Evolutionary conservation across 2,797 vertebrate species (phyloP).

Genomic region (Cirrhinus mrigala): DNA sequence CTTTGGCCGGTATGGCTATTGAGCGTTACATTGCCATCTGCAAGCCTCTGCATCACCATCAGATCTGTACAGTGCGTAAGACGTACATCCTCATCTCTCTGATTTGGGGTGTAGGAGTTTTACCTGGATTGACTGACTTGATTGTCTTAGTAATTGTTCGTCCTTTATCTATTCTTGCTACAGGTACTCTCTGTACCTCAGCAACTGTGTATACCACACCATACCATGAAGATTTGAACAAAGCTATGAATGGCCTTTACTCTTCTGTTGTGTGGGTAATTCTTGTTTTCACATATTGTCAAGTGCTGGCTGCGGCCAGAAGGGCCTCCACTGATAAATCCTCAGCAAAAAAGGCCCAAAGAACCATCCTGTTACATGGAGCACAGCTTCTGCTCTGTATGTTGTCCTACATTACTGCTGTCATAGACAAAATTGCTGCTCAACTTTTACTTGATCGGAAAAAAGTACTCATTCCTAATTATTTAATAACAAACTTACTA

Average conservation of each 20-base stretch:
- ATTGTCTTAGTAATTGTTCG: slow-evolving; percentile 59
- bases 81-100: slow-evolving; percentile 70
- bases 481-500: slow-evolving; percentile 64
- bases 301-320: slow-evolving; percentile 62
- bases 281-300: slow-evolving; percentile 73
- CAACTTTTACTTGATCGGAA: slow-evolving; percentile 50
- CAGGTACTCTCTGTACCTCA: slow-evolving; percentile 54
- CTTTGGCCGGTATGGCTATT: slow-evolving; percentile 67
- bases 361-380: slow-evolving; percentile 74
- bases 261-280: slow-evolving; percentile 68
- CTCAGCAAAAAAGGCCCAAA: slow-evolving; percentile 68
- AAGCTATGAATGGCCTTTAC: slow-evolving; percentile 57
- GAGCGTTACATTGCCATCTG: slow-evolving; percentile 79
- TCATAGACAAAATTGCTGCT: slow-evolving; percentile 20
- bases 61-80: slow-evolving; percentile 68
- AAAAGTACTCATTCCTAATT: slow-evolving; percentile 58
- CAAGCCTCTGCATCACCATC: slow-evolving; percentile 65
- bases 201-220: slow-evolving; percentile 62
- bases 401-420: slow-evolving; percentile 60
- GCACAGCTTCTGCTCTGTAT: slow-evolving; percentile 71
- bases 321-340: slow-evolving; percentile 38
- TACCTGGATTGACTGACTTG: slow-evolving; percentile 68
- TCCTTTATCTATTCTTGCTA: slow-evolving; percentile 63
- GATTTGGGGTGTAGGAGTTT: slow-evolving; percentile 66
- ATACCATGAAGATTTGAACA: slow-evolving; percentile 59